Percentiles rank a stretch among this genome's conserved stretches.
Evolutionary conservation across 1,140 invertebrate species (phyloP).

Genomic region (Elysia chlorotica): DNA sequence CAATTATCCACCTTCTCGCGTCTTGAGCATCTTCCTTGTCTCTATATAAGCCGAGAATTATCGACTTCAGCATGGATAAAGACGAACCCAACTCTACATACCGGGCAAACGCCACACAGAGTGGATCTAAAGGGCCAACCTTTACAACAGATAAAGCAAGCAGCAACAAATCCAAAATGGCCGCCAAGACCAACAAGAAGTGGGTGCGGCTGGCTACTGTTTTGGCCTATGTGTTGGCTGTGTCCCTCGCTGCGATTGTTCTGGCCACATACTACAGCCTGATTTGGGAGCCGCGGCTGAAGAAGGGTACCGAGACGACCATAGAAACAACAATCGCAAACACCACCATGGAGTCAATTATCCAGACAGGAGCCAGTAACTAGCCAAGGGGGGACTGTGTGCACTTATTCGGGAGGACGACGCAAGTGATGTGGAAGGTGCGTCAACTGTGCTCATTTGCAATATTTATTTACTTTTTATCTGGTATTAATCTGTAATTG

Average conservation of each 20-base stretch:
- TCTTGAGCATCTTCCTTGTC: no score
- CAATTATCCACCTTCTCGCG: no score
- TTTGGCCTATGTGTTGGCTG: conserved; percentile 91
- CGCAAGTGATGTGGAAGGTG: no score
- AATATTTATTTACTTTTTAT: no score
- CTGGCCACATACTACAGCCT: conserved; percentile 95
- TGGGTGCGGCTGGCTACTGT: conserved; percentile 89
- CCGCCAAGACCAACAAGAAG: conserved; percentile 62
- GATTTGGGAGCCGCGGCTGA: conserved; percentile 86
- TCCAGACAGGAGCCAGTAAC: no score
- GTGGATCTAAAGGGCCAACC: conserved; percentile 42
- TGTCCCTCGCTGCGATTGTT: conserved; percentile 92
- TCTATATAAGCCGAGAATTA: background rate
- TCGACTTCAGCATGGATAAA: conserved; percentile 39
- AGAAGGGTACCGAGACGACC: no score
- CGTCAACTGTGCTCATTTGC: no score
- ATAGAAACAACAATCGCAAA: no score
- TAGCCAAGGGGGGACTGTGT: no score
- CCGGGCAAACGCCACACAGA: conserved; percentile 33
- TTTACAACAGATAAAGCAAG: conserved; percentile 36
- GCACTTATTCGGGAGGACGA: no score
- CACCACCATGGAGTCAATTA: no score
- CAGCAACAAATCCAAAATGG: conserved; percentile 57
- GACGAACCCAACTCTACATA: conserved; percentile 40
- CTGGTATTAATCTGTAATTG: no score